These are phyloP conservation scores for Periophthalmus modestus DNA, from an alignment of 2,113 vertebrate genomes.

Conservation along the genomic window DNA sequence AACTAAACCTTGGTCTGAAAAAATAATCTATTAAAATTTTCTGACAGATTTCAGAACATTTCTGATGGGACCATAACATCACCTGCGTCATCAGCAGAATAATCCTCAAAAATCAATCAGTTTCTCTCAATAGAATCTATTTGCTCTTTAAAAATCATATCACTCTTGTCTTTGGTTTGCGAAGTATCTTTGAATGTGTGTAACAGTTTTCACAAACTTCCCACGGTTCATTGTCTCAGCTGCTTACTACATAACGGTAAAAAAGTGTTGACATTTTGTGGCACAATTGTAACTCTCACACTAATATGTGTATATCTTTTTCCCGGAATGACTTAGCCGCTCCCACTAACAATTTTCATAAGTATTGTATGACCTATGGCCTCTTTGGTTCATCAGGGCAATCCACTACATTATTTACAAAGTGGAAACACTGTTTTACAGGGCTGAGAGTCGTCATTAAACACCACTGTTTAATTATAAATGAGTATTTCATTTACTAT, in stretches of 20 bases:
- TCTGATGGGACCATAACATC: no score
- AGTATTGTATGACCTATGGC: conserved; percentile 76
- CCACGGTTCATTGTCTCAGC: conserved; percentile 23
- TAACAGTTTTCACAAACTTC: conserved; percentile 5
- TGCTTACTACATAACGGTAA: conserved; percentile 45
- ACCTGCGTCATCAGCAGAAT: no score
- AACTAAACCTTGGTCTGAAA: no score
- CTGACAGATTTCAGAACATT: no score
- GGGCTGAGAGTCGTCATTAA: conserved; percentile 63
- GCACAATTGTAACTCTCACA: conserved; percentile 53
- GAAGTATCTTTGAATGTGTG: neutral
- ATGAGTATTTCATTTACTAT: conserved; percentile 59
- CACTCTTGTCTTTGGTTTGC: neutral
- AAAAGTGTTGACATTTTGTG: conserved; percentile 14
- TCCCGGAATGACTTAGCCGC: conserved; percentile 73
- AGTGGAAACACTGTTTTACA: conserved; percentile 72
- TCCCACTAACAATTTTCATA: conserved; percentile 76
- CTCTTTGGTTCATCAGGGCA: conserved; percentile 68
- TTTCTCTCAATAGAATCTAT: neutral
- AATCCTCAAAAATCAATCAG: no score
- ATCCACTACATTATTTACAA: conserved; percentile 78
- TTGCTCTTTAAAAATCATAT: neutral
- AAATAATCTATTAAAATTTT: no score
- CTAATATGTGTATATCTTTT: conserved; percentile 69
- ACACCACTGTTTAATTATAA: conserved; percentile 68